Conservation (phyloP, 2,113 vertebrate genomes). For the Dicaeum eximium region DNA sequence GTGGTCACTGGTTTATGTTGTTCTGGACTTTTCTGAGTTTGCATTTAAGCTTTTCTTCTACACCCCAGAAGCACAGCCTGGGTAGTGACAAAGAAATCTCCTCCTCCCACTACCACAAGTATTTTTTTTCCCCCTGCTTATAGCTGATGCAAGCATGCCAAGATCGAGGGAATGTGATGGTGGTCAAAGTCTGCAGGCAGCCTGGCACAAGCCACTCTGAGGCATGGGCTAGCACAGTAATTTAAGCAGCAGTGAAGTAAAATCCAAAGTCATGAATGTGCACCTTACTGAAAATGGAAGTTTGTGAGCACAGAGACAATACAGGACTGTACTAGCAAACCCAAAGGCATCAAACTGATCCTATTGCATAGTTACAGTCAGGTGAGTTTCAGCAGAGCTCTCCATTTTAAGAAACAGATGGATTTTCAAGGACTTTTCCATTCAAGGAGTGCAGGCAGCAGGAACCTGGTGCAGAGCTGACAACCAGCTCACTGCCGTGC, state of each 20-base stretch:
- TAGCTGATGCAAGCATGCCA: not conserved
- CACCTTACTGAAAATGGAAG: not conserved
- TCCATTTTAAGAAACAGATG: not conserved
- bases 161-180: not conserved
- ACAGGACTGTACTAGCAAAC: not conserved
- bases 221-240: rapidly evolving
- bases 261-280: not conserved
- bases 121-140: not conserved
- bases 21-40: not conserved
- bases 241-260: not conserved
- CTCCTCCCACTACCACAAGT: not conserved
- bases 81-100: not conserved
- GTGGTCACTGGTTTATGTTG: not conserved
- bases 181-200: not conserved
- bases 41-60: not conserved
- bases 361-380: not conserved
- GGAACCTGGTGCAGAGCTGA: not conserved
- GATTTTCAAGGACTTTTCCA: conserved; percentile 1
- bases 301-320: not conserved
- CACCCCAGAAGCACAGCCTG: not conserved
- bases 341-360: not conserved
- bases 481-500: not conserved
- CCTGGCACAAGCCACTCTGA: not conserved
- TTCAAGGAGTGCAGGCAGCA: not conserved
- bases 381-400: not conserved